Evolutionary conservation across 2,888 invertebrate species (phyloP), one percentile per base, ranked within the genome.

Genomic region (Heliconius hortense): DNA sequence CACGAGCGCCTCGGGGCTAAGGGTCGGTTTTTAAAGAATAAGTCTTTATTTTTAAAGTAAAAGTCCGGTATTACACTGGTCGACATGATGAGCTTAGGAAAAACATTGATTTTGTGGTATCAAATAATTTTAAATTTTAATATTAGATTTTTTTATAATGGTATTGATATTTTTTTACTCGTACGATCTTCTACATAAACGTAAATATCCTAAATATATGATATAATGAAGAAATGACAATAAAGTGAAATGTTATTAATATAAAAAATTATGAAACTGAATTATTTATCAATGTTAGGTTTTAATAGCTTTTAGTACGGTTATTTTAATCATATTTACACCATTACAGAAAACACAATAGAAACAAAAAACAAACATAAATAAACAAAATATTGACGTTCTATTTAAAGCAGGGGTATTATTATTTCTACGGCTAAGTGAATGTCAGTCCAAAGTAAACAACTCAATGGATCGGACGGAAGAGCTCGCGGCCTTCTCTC

Each of bases 381-480:
- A 48, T 48, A 21, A 18, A 67, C 76, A 77, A 71, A 74, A 71
- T 73, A 78, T 77, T 70, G 68, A 70, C 77, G 67, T 64, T 72
- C 43, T 70, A 43, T 74, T 64, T 62, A 59, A 35, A 74, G 28
- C 70, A 76, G 76, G 73, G 21, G 60, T 60, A 43, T 60, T 79
- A 82, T 83, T 81, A 82, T 84, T 80, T 78, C 77, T 76, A 84
- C 85, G 84, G 84, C 85, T 87, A 85, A 84, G 82, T 83, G 82
- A 83, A 83, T 84, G 85, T 89, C 89, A 91, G 91, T 89, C 88
- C 86, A 89, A 88, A 86, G 90, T 90, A 93, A 94, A 93, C 90
- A 93, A 90, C 89, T 88, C 90, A 92, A 92, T 92, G 92, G 91
- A 89, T 90, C 87, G 90, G 87, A 87, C 90, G 91, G 92, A 92